These are phyloP conservation scores for Illadopsis cleaveri DNA, from an alignment of 2,113 vertebrate species.

Conservation along the genomic window DNA sequence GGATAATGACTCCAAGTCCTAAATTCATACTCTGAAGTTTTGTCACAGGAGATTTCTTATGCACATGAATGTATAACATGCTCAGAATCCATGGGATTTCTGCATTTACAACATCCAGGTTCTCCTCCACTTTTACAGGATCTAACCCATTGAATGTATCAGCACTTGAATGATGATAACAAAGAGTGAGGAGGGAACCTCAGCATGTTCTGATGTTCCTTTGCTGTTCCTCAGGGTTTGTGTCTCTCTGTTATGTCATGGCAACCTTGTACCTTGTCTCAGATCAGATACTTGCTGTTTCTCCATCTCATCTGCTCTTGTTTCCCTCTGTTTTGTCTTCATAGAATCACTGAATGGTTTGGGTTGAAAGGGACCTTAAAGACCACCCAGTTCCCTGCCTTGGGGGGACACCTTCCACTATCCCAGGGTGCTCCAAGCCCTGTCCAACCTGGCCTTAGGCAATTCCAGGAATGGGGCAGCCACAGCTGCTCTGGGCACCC, in stretches of 20 bases:
- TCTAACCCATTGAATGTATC: background rate
- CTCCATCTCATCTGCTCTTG: background rate
- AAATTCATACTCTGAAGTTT: background rate
- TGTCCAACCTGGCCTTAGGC: accelerated
- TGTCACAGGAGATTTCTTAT: background rate
- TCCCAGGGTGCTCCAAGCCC: background rate
- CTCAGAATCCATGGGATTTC: background rate
- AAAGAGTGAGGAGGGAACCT: background rate
- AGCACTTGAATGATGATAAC: background rate
- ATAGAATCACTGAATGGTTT: background rate
- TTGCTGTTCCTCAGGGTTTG: background rate
- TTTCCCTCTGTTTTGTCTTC: background rate
- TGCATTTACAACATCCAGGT: background rate
- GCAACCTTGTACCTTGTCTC: background rate
- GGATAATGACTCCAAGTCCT: background rate
- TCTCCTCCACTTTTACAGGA: background rate
- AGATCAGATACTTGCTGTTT: background rate
- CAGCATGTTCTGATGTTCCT: background rate
- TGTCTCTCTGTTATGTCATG: background rate
- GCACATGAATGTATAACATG: accelerated
- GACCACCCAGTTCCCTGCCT: background rate
- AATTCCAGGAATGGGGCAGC: background rate
- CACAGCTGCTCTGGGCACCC: background rate
- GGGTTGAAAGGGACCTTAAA: background rate
- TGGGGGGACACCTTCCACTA: background rate